Percentiles rank a stretch among this genome's conserved stretches.
Conservation (phyloP, 2,888 invertebrate species). For the Phlogophora meticulosa region DNA sequence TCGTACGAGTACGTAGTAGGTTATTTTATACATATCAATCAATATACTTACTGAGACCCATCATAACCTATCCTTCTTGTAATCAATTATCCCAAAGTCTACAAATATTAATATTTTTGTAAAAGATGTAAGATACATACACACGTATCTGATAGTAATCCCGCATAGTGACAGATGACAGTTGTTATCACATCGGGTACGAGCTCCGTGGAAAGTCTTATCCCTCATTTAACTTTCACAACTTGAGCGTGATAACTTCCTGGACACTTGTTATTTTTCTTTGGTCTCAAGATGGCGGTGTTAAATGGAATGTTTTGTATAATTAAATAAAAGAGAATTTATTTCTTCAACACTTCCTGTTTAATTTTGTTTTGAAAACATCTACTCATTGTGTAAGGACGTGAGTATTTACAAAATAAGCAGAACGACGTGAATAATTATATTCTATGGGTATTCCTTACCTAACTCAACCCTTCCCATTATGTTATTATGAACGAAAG, state of each 20-base stretch:
- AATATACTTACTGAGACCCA: background rate
- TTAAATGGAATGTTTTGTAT: constrained; percentile 24
- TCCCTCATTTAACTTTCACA: constrained; percentile 57
- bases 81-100: background rate
- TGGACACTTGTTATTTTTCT: constrained; percentile 52
- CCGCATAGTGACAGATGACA: constrained; percentile 43
- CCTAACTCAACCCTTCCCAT: constrained; percentile 24
- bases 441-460: constrained; percentile 21
- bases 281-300: constrained; percentile 23
- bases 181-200: constrained; percentile 33
- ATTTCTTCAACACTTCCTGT: background rate
- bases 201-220: constrained; percentile 36
- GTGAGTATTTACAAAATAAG: background rate
- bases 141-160: constrained; percentile 6
- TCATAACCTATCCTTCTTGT: too few species aligned
- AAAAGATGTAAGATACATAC: background rate
- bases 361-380: constrained; percentile 6
- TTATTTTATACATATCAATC: background rate
- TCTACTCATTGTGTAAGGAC: constrained; percentile 2
- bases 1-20: background rate
- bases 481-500: constrained; percentile 5
- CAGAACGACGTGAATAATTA: constrained; percentile 28
- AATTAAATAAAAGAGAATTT: constrained; percentile 31
- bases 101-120: background rate
- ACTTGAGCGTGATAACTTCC: constrained; percentile 40